A percentile compares a stretch with the other conserved stretches of the same genome.
Conservation (phyloP, 2,113 vertebrate genomes). For the Leiothrix lutea region DNA sequence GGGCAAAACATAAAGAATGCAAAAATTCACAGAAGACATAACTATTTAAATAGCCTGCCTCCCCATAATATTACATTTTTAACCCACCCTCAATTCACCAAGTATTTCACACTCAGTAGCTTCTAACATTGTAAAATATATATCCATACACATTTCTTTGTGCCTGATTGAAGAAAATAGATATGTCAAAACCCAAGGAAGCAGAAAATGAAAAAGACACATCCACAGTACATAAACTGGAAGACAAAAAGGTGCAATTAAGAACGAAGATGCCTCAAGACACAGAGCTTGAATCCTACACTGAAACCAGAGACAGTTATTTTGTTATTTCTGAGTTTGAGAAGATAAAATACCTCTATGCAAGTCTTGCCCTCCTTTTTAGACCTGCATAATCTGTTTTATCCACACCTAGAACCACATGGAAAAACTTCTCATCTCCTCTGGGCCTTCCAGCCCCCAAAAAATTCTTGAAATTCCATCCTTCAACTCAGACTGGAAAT, state of each 20-base stretch:
- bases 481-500: not conserved
- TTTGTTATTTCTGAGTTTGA: not conserved
- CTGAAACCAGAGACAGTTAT: not conserved
- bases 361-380: not conserved
- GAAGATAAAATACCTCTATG: not conserved
- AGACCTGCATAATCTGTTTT: not conserved
- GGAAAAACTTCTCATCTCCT: not conserved
- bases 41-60: not conserved
- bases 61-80: not conserved
- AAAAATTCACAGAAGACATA: not conserved
- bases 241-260: not conserved
- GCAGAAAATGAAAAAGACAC: not conserved
- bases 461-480: slow-evolving; percentile 29
- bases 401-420: not conserved
- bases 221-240: not conserved
- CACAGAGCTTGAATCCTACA: not conserved
- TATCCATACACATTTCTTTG: not conserved
- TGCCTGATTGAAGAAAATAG: not conserved
- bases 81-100: not conserved
- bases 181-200: not conserved
- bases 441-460: not conserved
- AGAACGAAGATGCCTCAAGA: not conserved
- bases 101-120: not conserved
- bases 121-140: not conserved
- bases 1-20: not conserved